These are phyloP conservation scores for Rhizomys pruinosus DNA, from an alignment of 2,113 vertebrate genomes.

Conservation along the genomic window DNA sequence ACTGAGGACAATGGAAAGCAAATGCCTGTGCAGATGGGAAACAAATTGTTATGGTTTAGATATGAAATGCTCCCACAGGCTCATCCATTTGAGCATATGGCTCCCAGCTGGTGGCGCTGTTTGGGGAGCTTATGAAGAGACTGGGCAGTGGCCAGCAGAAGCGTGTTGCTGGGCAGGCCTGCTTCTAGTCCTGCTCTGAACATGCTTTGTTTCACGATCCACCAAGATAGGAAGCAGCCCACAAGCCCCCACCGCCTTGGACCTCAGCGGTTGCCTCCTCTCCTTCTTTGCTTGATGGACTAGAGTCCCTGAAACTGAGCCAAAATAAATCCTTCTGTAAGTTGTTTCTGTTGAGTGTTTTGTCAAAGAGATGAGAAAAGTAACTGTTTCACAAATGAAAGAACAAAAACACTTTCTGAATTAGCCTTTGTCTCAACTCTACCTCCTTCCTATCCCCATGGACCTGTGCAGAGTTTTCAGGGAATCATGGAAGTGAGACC, in stretches of 20 bases:
- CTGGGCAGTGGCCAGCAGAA: neutral
- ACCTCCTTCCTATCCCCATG: neutral
- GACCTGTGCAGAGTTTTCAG: neutral
- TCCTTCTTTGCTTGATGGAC: neutral
- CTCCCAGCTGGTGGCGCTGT: neutral
- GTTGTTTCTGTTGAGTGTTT: neutral
- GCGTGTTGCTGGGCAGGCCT: neutral
- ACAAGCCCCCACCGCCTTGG: too few species aligned
- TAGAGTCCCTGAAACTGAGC: neutral
- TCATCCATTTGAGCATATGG: neutral
- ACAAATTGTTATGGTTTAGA: neutral
- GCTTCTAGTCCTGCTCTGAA: neutral
- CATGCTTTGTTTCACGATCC: neutral
- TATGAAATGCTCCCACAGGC: neutral
- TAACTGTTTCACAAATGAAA: neutral
- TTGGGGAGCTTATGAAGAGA: neutral
- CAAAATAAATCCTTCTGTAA: neutral
- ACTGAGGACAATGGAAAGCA: constrained; percentile 19
- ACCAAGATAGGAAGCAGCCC: neutral
- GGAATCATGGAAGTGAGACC: neutral
- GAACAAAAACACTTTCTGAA: neutral
- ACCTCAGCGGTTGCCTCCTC: neutral
- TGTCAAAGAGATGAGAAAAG: neutral
- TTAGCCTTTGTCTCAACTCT: neutral
- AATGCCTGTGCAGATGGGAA: neutral